Percentiles rank a stretch among this genome's conserved stretches.
These are phyloP conservation scores for Elanoides forficatus DNA, from an alignment of 2,113 vertebrate genomes.

Conservation along the genomic window DNA sequence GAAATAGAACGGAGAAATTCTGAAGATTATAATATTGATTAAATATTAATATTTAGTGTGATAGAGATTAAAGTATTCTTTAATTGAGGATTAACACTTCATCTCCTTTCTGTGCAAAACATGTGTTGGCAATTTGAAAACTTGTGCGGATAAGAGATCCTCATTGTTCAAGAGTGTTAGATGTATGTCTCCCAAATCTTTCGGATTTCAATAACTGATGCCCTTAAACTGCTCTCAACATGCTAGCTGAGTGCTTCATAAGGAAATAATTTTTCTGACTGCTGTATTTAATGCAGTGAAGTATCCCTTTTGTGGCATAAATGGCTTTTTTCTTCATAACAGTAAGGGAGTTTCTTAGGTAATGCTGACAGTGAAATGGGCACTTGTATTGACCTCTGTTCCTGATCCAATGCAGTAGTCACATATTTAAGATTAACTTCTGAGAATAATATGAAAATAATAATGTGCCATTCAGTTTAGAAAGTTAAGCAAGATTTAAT, in stretches of 20 bases:
- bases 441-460: neutral
- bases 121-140: neutral
- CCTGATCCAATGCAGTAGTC: neutral
- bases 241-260: neutral
- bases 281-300: neutral
- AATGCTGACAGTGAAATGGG: neutral
- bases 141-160: neutral
- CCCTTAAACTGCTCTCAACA: neutral
- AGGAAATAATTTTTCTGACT: neutral
- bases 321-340: neutral
- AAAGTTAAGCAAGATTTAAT: neutral
- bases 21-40: neutral
- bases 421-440: neutral
- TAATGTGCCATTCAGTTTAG: neutral
- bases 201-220: neutral
- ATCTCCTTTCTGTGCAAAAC: neutral
- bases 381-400: neutral
- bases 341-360: neutral
- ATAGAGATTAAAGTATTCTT: neutral
- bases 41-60: neutral
- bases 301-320: neutral
- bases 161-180: neutral
- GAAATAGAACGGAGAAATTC: neutral
- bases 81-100: neutral
- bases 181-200: neutral